Percentiles rank a stretch among this genome's conserved stretches.
These are phyloP conservation scores for Eidolon helvum DNA, from an alignment of 2,113 vertebrate genomes.

Conservation along the genomic window DNA sequence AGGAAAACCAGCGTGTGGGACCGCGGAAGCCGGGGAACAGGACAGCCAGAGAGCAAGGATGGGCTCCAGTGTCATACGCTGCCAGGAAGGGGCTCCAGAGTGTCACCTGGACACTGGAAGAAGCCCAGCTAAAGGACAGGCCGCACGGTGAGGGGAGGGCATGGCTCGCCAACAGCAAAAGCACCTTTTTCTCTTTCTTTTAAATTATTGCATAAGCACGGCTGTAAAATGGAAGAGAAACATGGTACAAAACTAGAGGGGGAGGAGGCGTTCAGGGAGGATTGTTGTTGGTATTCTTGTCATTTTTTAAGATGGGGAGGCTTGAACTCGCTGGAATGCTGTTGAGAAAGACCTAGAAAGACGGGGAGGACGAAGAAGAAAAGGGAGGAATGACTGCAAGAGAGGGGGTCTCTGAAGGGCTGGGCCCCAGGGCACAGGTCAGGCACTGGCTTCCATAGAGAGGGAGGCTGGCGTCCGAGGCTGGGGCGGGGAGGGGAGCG, in stretches of 20 bases:
- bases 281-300: fast-evolving
- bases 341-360: not conserved
- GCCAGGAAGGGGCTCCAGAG: not conserved
- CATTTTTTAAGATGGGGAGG: not conserved
- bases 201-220: not conserved
- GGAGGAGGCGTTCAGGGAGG: not conserved
- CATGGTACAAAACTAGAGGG: not conserved
- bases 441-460: not conserved
- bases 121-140: not conserved
- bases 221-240: not conserved
- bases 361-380: not conserved
- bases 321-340: not conserved
- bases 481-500: fast-evolving
- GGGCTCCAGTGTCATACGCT: not conserved
- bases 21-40: fast-evolving
- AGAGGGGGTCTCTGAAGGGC: not conserved
- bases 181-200: not conserved
- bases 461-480: not conserved
- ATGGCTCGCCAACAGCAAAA: fast-evolving
- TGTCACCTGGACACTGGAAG: fast-evolving
- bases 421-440: fast-evolving
- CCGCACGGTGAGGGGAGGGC: fast-evolving
- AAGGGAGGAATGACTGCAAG: not conserved
- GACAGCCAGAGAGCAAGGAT: too few relatives aligned
- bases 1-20: not conserved